Percentiles rank a stretch among this genome's conserved stretches.
Evolutionary conservation across 2,797 vertebrate genomes (phyloP).

Genomic region (Ispidina picta): DNA sequence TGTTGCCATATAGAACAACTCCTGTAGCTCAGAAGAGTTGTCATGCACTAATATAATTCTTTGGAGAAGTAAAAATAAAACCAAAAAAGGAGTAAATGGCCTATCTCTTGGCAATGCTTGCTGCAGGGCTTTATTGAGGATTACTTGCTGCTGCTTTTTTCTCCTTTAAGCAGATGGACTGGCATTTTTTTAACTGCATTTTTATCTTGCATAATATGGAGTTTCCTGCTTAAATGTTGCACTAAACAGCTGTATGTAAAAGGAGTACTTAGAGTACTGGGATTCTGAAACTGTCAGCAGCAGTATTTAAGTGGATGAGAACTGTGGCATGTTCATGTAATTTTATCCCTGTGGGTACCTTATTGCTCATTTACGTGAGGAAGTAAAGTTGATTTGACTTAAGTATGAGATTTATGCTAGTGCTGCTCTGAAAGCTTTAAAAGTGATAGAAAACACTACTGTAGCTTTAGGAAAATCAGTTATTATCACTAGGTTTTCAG

Average conservation of each 20-base stretch:
- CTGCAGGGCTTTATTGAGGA: background rate
- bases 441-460: background rate
- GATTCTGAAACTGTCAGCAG: background rate
- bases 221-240: background rate
- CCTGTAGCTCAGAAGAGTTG: background rate
- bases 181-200: background rate
- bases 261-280: background rate
- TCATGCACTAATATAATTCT: background rate
- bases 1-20: background rate
- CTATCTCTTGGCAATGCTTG: constrained; percentile 22
- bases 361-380: background rate
- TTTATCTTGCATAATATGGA: background rate
- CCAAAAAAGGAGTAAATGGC: background rate
- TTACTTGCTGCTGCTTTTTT: background rate
- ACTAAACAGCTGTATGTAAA: background rate
- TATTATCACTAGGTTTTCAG: background rate
- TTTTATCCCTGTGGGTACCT: background rate
- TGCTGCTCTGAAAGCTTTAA: background rate
- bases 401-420: background rate
- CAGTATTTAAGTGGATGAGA: background rate
- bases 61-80: constrained; percentile 13
- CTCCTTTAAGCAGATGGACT: background rate
- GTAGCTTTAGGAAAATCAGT: background rate
- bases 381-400: background rate
- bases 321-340: background rate